Evolutionary conservation across 2,113 vertebrate species (phyloP).

Genomic region (Rhabdornis inornatus): DNA sequence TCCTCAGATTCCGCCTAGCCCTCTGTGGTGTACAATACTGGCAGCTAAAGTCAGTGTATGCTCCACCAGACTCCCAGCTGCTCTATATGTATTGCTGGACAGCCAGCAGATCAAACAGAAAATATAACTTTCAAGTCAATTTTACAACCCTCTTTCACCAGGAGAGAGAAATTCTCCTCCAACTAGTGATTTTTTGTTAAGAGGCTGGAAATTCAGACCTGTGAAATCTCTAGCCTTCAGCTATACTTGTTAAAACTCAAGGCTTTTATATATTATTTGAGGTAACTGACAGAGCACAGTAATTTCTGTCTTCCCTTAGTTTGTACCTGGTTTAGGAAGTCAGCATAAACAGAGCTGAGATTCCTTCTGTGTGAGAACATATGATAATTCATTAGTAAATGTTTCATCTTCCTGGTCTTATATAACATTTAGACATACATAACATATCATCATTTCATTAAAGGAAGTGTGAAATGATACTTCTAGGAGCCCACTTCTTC

Average conservation of each 20-base stretch:
- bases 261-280: not conserved
- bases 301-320: not conserved
- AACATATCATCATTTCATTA: not conserved
- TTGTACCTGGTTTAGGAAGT: not conserved
- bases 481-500: not conserved
- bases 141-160: not conserved
- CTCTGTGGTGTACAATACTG: not conserved
- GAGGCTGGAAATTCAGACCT: not conserved
- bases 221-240: not conserved
- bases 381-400: not conserved
- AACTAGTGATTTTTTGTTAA: not conserved
- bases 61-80: not conserved
- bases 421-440: not conserved
- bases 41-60: not conserved
- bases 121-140: not conserved
- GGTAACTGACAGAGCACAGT: not conserved
- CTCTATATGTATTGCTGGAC: not conserved
- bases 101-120: not conserved
- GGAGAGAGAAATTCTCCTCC: not conserved
- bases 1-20: not conserved
- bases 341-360: not conserved
- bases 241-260: not conserved
- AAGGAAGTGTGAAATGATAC: not conserved
- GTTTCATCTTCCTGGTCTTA: not conserved
- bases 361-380: not conserved